These are phyloP conservation scores for Spilosoma lubricipeda DNA, from an alignment of 2,888 invertebrate species.

Conservation along the genomic window DNA sequence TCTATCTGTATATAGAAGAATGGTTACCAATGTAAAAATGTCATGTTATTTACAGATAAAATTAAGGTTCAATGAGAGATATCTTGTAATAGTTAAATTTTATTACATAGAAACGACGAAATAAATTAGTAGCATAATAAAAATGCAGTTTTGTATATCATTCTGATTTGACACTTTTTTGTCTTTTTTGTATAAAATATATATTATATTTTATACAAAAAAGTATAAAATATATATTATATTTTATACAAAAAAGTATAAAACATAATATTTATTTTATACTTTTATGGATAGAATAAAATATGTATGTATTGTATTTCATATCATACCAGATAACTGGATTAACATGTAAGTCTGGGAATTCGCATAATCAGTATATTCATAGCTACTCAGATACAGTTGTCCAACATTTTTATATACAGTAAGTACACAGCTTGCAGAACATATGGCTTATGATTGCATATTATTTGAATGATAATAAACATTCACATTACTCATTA, in stretches of 20 bases:
- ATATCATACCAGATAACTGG: neutral
- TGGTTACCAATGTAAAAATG: slow-evolving; percentile 21
- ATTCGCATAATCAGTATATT: neutral
- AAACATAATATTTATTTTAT: too few species aligned
- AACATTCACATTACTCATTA: neutral
- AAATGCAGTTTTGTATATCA: slow-evolving; percentile 17
- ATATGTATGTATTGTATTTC: too few species aligned
- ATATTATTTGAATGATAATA: slow-evolving; percentile 3
- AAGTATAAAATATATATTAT: too few species aligned
- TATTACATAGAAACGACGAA: slow-evolving; percentile 38
- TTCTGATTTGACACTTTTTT: slow-evolving; percentile 4
- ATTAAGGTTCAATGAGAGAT: slow-evolving; percentile 32
- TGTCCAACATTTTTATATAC: neutral
- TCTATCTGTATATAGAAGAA: slow-evolving; percentile 30
- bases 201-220: neutral
- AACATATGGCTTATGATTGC: neutral
- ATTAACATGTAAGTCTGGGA: neutral
- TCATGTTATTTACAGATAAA: slow-evolving; percentile 29
- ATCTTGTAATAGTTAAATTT: slow-evolving; percentile 41
- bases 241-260: too few species aligned
- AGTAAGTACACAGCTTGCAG: neutral
- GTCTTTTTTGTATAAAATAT: neutral
- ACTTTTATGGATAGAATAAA: too few species aligned
- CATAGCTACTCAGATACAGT: neutral
- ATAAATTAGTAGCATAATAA: slow-evolving; percentile 41